phyloP scores from a whole-genome alignment of 2,797 vertebrate genomes.

The Gorsachius magnificus region DNA sequence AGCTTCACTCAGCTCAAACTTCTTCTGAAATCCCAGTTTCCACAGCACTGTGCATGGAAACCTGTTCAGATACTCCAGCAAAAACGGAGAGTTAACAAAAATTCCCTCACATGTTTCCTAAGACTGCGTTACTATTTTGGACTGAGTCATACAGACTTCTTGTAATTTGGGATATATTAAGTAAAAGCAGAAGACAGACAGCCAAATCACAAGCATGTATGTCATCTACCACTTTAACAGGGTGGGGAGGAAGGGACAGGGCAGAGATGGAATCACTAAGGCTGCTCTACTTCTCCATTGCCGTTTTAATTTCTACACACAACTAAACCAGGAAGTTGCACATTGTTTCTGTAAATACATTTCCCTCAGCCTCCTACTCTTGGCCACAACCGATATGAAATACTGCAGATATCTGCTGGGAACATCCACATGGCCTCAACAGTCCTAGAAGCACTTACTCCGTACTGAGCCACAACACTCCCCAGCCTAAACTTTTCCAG shows the following conservation, averaged over 20 bases:
- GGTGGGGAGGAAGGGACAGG: neutral
- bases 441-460: neutral
- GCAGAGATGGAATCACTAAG: neutral
- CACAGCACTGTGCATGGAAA: neutral
- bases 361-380: neutral
- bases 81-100: neutral
- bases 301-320: constrained; percentile 5
- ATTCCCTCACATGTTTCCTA: neutral
- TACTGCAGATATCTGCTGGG: neutral
- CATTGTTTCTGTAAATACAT: constrained; percentile 10
- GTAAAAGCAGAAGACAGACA: constrained; percentile 30
- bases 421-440: neutral
- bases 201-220: neutral
- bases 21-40: neutral
- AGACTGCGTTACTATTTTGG: neutral
- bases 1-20: neutral
- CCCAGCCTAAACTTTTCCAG: neutral
- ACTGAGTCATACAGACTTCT: neutral
- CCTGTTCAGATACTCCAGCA: neutral
- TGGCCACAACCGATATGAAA: neutral
- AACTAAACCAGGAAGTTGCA: neutral
- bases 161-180: neutral
- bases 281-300: neutral
- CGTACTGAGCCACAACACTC: neutral
- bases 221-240: neutral